A percentile compares a stretch with the other conserved stretches of the same genome.
phyloP scores from a whole-genome alignment of 2,113 vertebrate species.

The Halcyon malimbica region DNA sequence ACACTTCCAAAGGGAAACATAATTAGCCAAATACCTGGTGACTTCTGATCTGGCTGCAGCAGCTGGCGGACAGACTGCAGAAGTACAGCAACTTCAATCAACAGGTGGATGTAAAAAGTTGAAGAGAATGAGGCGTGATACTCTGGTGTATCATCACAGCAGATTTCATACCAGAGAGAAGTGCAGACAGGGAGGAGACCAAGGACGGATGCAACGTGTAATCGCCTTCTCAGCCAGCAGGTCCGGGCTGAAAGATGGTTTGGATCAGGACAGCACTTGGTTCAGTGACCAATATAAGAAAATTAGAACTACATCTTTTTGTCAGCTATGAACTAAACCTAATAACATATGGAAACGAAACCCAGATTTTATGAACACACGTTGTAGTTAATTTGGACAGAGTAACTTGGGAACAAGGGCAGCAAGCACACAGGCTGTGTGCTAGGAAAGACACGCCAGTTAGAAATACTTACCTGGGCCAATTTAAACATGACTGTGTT shows the following conservation, averaged over 20 bases:
- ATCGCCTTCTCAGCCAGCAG: neutral
- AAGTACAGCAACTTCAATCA: neutral
- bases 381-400: conserved; percentile 10
- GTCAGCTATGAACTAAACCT: conserved; percentile 16
- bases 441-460: neutral
- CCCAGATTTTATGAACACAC: neutral
- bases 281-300: neutral
- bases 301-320: conserved; percentile 25
- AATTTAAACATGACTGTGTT: neutral
- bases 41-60: neutral
- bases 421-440: accelerated
- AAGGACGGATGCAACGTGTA: neutral
- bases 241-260: neutral
- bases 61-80: accelerated
- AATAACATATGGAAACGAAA: neutral
- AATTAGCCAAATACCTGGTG: neutral
- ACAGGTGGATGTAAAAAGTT: neutral
- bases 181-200: neutral
- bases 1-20: neutral
- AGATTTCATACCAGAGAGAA: neutral
- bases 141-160: neutral
- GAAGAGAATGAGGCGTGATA: neutral
- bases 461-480: neutral
- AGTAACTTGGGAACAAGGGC: neutral
- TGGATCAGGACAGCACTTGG: neutral